Evolutionary conservation across 2,113 vertebrate genomes (phyloP).

Genomic region (Vulpes lagopus): DNA sequence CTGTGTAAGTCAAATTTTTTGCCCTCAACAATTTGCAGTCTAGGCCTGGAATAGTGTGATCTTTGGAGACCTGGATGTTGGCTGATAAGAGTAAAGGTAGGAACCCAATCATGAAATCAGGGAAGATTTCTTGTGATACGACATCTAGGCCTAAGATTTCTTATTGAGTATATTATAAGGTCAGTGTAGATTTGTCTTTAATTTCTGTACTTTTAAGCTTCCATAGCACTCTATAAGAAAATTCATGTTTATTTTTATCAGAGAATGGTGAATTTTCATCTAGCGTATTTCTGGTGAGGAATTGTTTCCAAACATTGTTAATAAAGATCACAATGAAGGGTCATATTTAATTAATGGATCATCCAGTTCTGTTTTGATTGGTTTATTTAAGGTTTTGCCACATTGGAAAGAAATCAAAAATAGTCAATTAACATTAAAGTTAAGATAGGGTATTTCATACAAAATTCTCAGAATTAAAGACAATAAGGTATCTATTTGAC

Average conservation of each 20-base stretch:
- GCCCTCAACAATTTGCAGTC: background rate
- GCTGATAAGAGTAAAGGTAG: background rate
- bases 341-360: background rate
- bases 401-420: background rate
- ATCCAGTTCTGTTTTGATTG: slow-evolving; percentile 26
- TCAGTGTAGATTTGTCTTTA: slow-evolving; percentile 25
- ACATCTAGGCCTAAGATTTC: background rate
- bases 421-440: background rate
- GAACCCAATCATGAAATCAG: background rate
- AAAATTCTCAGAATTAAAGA: slow-evolving; percentile 48
- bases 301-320: background rate
- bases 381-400: background rate
- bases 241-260: background rate
- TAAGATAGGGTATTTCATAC: background rate
- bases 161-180: background rate
- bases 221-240: background rate
- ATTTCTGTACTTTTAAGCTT: background rate
- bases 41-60: background rate
- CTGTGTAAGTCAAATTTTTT: background rate
- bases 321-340: background rate
- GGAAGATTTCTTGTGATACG: background rate
- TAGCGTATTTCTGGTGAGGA: background rate
- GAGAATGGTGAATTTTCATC: background rate
- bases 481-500: background rate
- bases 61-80: background rate